Base-by-base conservation (phyloP, 1,140 invertebrate genomes). In the Aphis craccivora region DNA sequence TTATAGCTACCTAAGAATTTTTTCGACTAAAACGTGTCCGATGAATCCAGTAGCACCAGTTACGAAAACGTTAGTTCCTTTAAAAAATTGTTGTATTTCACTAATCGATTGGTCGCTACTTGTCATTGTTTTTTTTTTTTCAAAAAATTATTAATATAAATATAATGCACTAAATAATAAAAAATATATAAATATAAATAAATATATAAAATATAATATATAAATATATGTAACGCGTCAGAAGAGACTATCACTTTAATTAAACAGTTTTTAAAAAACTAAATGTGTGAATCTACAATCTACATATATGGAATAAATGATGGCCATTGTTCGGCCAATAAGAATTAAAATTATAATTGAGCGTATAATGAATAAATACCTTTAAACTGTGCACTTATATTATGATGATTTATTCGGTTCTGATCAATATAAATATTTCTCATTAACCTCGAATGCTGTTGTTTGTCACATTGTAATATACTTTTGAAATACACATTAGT, bases 1-100 rank as follows among this genome's bases (percentile, higher is more conserved):
- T 45, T n/a, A n/a, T n/a, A 67, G 30, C 43, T 96, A 96, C 95
- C 94, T 92, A 3, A 94, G 86, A 30, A 94, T 25, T 93, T 94
- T 94, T 83, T 94, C 94, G 7, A 93, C 22, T 22, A 94, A 30
- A 22, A 96, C 96, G 96, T 98, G 97, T 25, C 97, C 97, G 95
- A 98, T 96, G 95, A 98, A 98, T 94, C 97, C 97, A 37, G 97
- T 97, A 25, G 96, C 96, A 83, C 97, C 97, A 35, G 97, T 97
- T 94, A 97, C 95, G 94, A 98, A 97, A 94, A 97, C 95, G 95
- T 95, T 95, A 94, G 96, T 96, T 94, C 96, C 95, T 11, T 89
- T 55, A 60, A 88, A 94, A 89, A 94, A 94, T 14, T 53, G 1
- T 81, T 94, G 94, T 40, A 94, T 94, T 76, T 94, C 76, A 9